phyloP scores from a whole-genome alignment of 2,113 vertebrate species.

The Macaca nemestrina region DNA sequence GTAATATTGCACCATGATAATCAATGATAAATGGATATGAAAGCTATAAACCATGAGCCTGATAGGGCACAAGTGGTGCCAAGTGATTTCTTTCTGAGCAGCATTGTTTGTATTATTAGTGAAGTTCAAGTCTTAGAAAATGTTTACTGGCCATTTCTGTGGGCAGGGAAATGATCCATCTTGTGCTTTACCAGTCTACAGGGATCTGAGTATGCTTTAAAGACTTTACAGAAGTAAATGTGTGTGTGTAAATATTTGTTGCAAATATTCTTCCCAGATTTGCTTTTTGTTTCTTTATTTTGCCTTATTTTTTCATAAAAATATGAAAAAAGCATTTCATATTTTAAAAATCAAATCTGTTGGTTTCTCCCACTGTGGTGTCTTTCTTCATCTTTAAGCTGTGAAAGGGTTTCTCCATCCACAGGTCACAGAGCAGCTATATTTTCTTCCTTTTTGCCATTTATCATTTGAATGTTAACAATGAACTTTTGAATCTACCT shows the following conservation, averaged over 20 bases:
- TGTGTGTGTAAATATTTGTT: not conserved
- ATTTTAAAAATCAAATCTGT: not conserved
- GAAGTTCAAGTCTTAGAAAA: not conserved
- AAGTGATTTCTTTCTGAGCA: not conserved
- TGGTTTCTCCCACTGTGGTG: not conserved
- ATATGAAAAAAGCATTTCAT: not conserved
- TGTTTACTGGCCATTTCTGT: not conserved
- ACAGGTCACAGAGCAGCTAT: not conserved
- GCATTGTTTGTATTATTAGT: not conserved
- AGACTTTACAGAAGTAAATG: not conserved
- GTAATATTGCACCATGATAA: too few species aligned
- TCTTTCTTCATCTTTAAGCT: not conserved
- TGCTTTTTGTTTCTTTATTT: not conserved
- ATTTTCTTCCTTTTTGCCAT: not conserved
- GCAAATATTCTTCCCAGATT: not conserved
- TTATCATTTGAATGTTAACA: not conserved
- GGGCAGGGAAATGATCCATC: not conserved
- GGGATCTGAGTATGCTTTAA: not conserved
- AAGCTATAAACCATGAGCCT: not conserved
- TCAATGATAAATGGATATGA: not conserved
- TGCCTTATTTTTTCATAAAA: not conserved
- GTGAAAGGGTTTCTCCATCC: not conserved
- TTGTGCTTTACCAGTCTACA: not conserved
- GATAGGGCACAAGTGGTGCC: not conserved
- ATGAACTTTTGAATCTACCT: not conserved